Percentiles rank a stretch among this genome's conserved stretches.
Evolutionary conservation across 2,113 vertebrate species (phyloP).

Genomic region (Zosterops borbonicus): DNA sequence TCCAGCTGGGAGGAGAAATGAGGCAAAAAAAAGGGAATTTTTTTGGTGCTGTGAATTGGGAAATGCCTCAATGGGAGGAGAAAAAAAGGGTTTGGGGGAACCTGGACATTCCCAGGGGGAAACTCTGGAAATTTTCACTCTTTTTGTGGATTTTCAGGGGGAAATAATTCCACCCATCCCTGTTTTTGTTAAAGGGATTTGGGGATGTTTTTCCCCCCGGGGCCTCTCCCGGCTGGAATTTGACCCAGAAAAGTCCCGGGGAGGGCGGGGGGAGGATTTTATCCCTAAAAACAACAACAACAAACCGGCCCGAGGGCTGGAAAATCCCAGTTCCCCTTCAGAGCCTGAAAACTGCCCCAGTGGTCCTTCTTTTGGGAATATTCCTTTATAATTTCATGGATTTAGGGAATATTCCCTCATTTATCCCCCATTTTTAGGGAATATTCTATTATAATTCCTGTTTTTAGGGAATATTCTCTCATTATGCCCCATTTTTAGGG

Average conservation of each 20-base stretch:
- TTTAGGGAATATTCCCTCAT: fast-evolving
- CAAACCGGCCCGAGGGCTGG: background rate
- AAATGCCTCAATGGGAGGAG: background rate
- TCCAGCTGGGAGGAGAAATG: background rate
- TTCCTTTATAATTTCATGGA: background rate
- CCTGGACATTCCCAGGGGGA: fast-evolving
- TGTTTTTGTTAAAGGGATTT: background rate
- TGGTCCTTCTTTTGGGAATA: too few species aligned
- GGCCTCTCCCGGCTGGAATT: background rate
- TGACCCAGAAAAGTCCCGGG: background rate
- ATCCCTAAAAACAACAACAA: background rate
- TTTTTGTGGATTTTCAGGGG: fast-evolving
- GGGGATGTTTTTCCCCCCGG: background rate
- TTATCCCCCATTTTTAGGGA: background rate
- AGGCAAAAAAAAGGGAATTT: background rate
- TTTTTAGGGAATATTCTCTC: fast-evolving
- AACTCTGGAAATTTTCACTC: background rate
- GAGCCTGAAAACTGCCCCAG: fast-evolving
- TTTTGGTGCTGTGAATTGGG: background rate
- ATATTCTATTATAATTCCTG: background rate
- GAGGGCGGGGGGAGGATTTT: background rate
- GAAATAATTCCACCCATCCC: fast-evolving
- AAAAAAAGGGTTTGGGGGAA: background rate
- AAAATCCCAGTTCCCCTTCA: background rate
- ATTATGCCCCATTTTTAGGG: fast-evolving